Evolutionary conservation across 1,140 invertebrate genomes (phyloP).

Genomic region (Dryas iulia): DNA sequence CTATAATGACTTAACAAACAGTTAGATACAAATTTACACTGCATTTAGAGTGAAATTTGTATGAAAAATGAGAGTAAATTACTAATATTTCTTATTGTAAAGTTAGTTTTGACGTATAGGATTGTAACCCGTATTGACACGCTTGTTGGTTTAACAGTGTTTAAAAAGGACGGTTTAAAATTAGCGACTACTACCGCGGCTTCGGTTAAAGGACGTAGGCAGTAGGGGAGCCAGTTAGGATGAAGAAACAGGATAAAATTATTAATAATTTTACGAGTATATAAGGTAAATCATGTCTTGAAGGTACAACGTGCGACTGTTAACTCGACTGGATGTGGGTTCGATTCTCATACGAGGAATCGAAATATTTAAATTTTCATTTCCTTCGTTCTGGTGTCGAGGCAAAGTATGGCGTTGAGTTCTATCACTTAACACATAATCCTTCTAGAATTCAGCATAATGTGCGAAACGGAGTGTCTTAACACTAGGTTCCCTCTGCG

Average conservation of each 20-base stretch:
- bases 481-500: no score
- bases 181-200: constrained; percentile 51
- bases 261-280: neutral
- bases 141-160: constrained; percentile 45
- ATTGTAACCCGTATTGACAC: constrained; percentile 33
- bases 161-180: constrained; percentile 47
- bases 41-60: constrained; percentile 22
- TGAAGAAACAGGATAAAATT: neutral
- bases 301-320: no score
- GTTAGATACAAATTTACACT: constrained; percentile 34
- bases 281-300: no score
- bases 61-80: constrained; percentile 12
- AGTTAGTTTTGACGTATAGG: constrained; percentile 1
- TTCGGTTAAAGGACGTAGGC: constrained; percentile 27
- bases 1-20: constrained; percentile 42
- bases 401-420: no score
- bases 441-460: no score
- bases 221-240: neutral
- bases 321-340: no score
- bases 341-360: no score
- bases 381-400: no score
- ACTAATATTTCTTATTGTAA: constrained; percentile 10
- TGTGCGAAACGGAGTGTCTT: no score
- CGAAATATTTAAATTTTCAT: no score
- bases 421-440: no score